phyloP scores from a whole-genome alignment of 2,113 vertebrate genomes.

The Protobothrops mucrosquamatus region DNA sequence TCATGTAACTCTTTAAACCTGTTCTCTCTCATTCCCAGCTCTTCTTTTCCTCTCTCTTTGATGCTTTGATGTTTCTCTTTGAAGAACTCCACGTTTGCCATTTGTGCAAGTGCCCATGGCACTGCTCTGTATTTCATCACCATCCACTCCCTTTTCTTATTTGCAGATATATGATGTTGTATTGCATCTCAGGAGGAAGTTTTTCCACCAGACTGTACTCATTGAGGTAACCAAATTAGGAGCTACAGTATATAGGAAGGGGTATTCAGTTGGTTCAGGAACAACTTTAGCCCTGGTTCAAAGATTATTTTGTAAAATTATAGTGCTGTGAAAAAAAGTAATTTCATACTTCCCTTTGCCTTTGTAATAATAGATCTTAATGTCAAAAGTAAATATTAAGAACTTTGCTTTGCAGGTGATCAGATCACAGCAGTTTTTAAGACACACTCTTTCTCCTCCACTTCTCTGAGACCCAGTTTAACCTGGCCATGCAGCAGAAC shows the following conservation, averaged over 20 bases:
- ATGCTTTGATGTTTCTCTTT: conserved; percentile 67
- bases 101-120: conserved; percentile 46
- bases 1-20: conserved; percentile 61
- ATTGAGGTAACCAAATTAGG: not conserved
- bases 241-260: not conserved
- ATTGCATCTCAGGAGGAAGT: conserved; percentile 15
- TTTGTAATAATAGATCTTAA: not conserved
- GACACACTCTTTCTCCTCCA: not conserved
- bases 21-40: conserved; percentile 62
- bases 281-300: not conserved
- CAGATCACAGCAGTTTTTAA: too few relatives aligned
- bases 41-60: conserved; percentile 40
- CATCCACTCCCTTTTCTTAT: conserved; percentile 27
- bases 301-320: not conserved
- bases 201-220: conserved; percentile 30
- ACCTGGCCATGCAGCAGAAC: not conserved
- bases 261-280: not conserved
- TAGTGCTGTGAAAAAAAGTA: not conserved
- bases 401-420: not conserved
- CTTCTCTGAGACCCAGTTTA: not conserved
- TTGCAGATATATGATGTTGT: not conserved
- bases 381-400: not conserved
- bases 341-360: rapidly evolving
- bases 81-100: conserved; percentile 57
- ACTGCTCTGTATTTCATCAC: conserved; percentile 48